Evolutionary conservation across 2,888 invertebrate species (phyloP), one percentile per base, ranked within the genome.

Genomic region (Hypsopygia costalis): DNA sequence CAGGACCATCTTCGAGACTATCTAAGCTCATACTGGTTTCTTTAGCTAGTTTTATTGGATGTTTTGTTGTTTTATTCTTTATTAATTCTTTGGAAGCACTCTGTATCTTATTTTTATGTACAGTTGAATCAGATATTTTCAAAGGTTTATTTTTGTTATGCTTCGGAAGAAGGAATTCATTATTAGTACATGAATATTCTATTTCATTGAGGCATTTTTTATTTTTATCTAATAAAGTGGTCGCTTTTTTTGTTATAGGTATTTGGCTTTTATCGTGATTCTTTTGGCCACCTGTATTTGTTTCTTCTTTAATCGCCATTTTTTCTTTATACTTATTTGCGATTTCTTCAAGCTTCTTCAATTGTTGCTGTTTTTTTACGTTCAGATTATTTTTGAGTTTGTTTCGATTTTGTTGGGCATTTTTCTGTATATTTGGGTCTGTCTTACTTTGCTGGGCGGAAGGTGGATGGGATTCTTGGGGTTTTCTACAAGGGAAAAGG

Each of bases 401-500:
- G 25, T 52, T 67, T 38, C 27, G 34, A 11, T 11, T 9, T 50
- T 62, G 51, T 6, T 50, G 42, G 8, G 51, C 45, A 44, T 53
- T 48, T 54, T 69, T 74, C 50, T 64, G 66, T 22, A 73, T 58
- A 47, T 70, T 72, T 37, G 74, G 66, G 46, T 78, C 74, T 47
- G 69, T 71, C 46, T 55, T 65, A 59, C 63, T 76, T 69, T 70
- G 65, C 68, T 77, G 73, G 53, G 68, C 48, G 43, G 63, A 51
- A 49, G 70, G 49, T 47, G 62, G 56, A 42, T 59, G 56, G 54
- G 71, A 52, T 47, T 76, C 74, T 73, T 77, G 72, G 49, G 54
- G 46, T 49, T 63, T 65, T 79, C 88, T 88, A 86, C 34, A 65
- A 80, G 72, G 86, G 82, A 85, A 85, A 87, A 81, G 85, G 81